Percentiles rank a stretch among this genome's conserved stretches.
phyloP scores from a whole-genome alignment of 2,113 vertebrate species.

The Leptocoma aspasia region DNA sequence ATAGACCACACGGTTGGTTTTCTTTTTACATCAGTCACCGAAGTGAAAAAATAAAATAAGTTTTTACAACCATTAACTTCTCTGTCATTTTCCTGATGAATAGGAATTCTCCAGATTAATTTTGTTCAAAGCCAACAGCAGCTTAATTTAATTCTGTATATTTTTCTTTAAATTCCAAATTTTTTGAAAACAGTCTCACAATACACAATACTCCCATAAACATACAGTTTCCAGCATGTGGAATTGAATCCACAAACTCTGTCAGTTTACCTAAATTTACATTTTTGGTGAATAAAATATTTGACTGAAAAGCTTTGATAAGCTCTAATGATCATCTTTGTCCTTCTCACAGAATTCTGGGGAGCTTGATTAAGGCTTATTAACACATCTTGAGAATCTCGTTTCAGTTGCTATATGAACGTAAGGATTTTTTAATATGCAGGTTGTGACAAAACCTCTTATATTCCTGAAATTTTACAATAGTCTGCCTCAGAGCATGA shows the following conservation, averaged over 20 bases:
- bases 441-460: background rate
- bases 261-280: background rate
- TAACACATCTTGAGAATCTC: background rate
- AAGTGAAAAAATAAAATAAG: background rate
- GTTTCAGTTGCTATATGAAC: background rate
- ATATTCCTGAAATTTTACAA: background rate
- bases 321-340: background rate
- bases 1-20: background rate
- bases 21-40: background rate
- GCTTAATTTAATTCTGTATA: background rate
- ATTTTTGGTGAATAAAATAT: background rate
- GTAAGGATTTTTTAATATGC: background rate
- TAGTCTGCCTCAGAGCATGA: background rate
- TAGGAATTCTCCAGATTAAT: background rate
- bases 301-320: background rate
- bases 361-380: background rate
- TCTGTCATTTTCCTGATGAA: background rate
- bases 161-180: background rate
- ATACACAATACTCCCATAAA: background rate
- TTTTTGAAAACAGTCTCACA: background rate
- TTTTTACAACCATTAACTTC: background rate
- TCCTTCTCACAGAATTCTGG: background rate
- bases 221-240: background rate
- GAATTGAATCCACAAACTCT: background rate
- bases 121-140: background rate